A percentile compares a stretch with the other conserved stretches of the same genome.
phyloP scores from a whole-genome alignment of 2,888 invertebrate species.

The Cryptus viduatorius region DNA sequence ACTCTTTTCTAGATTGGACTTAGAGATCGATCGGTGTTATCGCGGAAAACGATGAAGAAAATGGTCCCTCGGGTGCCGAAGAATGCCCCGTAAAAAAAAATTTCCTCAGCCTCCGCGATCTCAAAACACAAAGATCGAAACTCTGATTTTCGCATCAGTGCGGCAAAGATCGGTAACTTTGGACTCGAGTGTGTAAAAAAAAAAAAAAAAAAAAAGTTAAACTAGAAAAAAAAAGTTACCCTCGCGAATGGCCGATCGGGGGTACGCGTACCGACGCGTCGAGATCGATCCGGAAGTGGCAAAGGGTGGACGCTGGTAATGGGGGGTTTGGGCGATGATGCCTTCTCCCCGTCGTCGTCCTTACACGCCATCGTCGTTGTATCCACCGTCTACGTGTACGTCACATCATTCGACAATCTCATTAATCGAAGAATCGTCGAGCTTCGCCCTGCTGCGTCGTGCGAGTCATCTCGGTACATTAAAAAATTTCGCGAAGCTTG shows the following conservation, averaged over 20 bases:
- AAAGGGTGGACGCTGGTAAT: conserved; percentile 81
- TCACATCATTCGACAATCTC: conserved; percentile 12
- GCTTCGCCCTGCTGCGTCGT: not conserved
- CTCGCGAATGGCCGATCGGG: conserved; percentile 81
- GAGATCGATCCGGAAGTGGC: conserved; percentile 77
- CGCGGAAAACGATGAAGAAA: not conserved
- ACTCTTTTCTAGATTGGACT: not conserved
- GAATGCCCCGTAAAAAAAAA: not conserved
- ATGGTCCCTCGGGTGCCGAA: not conserved
- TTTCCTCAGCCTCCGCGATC: not conserved
- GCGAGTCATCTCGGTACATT: not conserved
- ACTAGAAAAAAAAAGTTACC: conserved; percentile 28
- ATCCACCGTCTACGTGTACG: conserved; percentile 59
- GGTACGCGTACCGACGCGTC: conserved; percentile 76
- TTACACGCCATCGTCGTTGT: conserved; percentile 78
- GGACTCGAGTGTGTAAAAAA: conserved; percentile 13
- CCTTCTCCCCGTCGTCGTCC: conserved; percentile 83
- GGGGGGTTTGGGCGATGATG: conserved; percentile 84
- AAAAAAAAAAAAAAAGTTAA: conserved; percentile 18
- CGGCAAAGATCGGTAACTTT: not conserved
- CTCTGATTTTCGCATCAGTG: not conserved
- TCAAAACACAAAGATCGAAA: not conserved
- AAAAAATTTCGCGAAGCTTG: not conserved
- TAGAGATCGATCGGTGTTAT: not conserved
- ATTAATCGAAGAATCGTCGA: not conserved